phyloP scores from a whole-genome alignment of 2,113 vertebrate genomes.

The Laticauda colubrina region DNA sequence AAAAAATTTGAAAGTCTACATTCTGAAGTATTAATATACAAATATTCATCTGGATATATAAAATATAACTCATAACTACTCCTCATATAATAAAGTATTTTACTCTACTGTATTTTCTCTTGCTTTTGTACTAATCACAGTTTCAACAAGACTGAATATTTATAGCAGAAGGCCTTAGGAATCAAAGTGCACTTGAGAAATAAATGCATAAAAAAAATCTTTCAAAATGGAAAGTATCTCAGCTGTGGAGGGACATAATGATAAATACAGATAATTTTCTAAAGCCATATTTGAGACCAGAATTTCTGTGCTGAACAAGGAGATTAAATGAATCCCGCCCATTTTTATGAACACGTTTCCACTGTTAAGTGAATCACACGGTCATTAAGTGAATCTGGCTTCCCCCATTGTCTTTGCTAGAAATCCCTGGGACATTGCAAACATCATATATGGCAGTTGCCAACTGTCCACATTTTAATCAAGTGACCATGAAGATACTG shows the following conservation, averaged over 20 bases:
- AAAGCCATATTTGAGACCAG: neutral
- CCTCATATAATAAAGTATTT: neutral
- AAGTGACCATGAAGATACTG: neutral
- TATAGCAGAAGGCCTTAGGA: neutral
- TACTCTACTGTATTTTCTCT: neutral
- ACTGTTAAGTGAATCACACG: neutral
- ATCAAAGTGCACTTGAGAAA: neutral
- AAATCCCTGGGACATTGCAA: neutral
- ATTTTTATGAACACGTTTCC: neutral
- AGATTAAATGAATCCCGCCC: neutral
- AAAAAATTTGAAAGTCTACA: neutral
- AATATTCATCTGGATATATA: neutral
- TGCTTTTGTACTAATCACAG: neutral
- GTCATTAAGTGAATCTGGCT: neutral
- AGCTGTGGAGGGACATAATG: neutral
- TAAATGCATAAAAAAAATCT: neutral
- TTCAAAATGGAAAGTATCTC: neutral
- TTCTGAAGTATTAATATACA: neutral
- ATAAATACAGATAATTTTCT: neutral
- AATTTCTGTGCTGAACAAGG: neutral
- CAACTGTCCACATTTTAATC: neutral
- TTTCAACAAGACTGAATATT: neutral
- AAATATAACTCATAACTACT: neutral
- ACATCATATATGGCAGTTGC: neutral
- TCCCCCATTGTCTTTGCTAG: neutral